Percentiles rank a stretch among this genome's conserved stretches.
These are phyloP conservation scores for Seira musarum DNA, from an alignment of 2,888 invertebrate species.

Conservation along the genomic window DNA sequence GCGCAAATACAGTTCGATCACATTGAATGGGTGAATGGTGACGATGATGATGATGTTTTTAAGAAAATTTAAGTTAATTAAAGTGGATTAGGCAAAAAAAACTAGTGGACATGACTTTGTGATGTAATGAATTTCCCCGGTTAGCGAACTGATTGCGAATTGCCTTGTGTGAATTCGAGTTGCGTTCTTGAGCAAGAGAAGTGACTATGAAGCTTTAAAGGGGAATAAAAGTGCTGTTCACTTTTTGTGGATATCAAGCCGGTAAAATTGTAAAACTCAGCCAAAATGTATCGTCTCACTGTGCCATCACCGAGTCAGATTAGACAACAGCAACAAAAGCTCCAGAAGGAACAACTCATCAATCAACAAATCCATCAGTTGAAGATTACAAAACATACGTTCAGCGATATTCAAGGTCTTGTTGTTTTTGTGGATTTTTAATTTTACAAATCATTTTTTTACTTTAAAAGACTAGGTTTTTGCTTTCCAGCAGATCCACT, in stretches of 20 bases:
- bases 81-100: conserved; percentile 24
- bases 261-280: no score
- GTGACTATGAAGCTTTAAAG: no score
- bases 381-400: conserved; percentile 58
- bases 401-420: conserved; percentile 61
- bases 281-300: conserved; percentile 50
- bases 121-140: no score
- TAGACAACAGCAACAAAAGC: conserved; percentile 43
- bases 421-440: conserved; percentile 4
- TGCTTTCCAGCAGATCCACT: not conserved
- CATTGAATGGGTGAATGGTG: conserved; percentile 21
- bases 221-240: no score
- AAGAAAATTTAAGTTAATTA: conserved; percentile 42
- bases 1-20: conserved; percentile 11
- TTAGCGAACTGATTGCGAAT: no score
- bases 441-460: conserved; percentile 26
- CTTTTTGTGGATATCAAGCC: no score
- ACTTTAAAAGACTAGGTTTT: no score
- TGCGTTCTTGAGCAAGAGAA: no score
- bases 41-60: conserved; percentile 24
- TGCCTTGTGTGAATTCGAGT: no score
- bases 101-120: no score
- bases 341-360: conserved; percentile 57
- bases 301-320: conserved; percentile 55
- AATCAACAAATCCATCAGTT: conserved; percentile 48